Evolutionary conservation across 2,888 invertebrate species (phyloP), one percentile per base, ranked within the genome.

Genomic region (Sisyra nigra): DNA sequence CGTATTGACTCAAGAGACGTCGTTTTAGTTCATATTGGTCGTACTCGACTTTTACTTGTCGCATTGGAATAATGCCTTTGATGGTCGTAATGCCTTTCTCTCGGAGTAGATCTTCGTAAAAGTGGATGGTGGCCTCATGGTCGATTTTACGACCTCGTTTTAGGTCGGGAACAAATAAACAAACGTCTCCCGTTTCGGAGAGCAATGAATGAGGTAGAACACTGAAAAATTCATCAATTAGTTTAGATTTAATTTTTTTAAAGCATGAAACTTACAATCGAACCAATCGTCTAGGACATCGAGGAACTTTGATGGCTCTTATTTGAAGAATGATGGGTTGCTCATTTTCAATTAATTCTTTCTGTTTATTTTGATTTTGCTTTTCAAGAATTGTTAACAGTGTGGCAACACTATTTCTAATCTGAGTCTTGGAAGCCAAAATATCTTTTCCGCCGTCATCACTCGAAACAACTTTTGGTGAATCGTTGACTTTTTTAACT

Each of bases 41-140:
- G 63, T 80, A 84, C 57, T 91, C 91, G 2, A 80, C 79, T 56
- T 78, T 75, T 2, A 93, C 58, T 54, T 84, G 80, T 52, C 83
- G 77, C 51, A 88, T 68, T 1, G 91, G 86, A 50, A 91, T 71
- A 17, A 92, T 67, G 55, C 77, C 71, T 54, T 76, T 80, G 1
- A 80, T 69, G 39, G 65, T 63, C 10, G 65, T 69, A 0, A 85
- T 66, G 14, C 71, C 74, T 44, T 76, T 71, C 46, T 72, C 63
- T 2, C 62, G 62, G 3, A 89, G 59, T 11, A 82, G 50, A 42
- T 82, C 75, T 58, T 81, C 73, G 64, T 80, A 87, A 54, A 80
- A 74, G 34, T 79, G 74, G 42, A 79, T 61, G 2, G 86, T 82
- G 18, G 78, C 72, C 50, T 87, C 85, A 58, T 77, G 79, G 50